These are phyloP conservation scores for Amaurobius ferox DNA, from an alignment of 2,888 invertebrate species.

Conservation along the genomic window DNA sequence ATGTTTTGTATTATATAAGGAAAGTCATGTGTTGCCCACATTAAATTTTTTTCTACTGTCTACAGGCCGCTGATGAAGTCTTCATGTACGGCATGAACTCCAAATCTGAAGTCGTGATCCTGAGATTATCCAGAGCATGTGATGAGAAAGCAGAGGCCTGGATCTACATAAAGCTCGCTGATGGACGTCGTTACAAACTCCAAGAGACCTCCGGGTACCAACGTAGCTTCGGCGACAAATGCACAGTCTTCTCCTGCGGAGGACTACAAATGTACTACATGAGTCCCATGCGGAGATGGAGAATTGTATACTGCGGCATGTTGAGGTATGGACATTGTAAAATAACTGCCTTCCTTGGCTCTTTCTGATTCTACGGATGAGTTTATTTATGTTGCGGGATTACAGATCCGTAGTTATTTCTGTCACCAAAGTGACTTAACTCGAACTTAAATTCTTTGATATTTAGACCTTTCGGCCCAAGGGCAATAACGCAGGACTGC, in stretches of 20 bases:
- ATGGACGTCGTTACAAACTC: constrained; percentile 33
- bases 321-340: constrained; percentile 50
- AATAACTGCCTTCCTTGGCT: no score
- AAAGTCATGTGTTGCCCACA: no score
- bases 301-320: constrained; percentile 49
- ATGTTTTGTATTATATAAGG: no score
- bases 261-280: constrained; percentile 47
- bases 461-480: no score
- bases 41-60: no score
- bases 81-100: constrained; percentile 60
- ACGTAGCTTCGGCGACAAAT: no score
- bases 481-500: no score
- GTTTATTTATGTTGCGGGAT: no score
- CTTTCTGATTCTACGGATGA: no score
- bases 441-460: no score
- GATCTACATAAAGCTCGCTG: constrained; percentile 29
- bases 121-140: constrained; percentile 7
- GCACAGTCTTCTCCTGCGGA: constrained; percentile 21
- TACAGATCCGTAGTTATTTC: no score
- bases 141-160: constrained; percentile 43
- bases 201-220: constrained; percentile 7
- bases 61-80: constrained; percentile 43
- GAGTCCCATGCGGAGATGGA: constrained; percentile 55
- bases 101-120: constrained; percentile 27
- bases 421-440: no score